Evolutionary conservation across 2,888 invertebrate genomes (phyloP).

Genomic region (Marronus borbonicus): DNA sequence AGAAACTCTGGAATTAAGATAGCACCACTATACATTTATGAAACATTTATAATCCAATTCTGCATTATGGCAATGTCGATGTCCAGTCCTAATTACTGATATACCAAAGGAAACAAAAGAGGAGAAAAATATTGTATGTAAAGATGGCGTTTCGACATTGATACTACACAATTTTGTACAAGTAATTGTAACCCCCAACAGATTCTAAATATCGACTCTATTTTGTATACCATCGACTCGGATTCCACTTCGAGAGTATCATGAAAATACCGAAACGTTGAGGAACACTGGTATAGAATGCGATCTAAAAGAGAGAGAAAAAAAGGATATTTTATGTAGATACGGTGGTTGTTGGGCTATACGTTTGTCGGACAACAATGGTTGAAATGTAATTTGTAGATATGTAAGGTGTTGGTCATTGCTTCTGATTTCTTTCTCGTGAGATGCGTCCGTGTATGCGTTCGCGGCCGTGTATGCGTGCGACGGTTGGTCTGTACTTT

Average conservation of each 20-base stretch:
- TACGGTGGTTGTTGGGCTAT: conserved; percentile 46
- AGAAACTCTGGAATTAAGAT: too few relatives aligned
- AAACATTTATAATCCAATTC: too few relatives aligned
- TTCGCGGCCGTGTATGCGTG: conserved; percentile 26
- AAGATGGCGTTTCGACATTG: too few relatives aligned
- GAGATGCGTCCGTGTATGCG: conserved; percentile 29
- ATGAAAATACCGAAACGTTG: conserved; percentile 38
- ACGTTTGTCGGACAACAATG: conserved; percentile 56
- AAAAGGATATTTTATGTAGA: conserved; percentile 52
- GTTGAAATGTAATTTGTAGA: conserved; percentile 65
- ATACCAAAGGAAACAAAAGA: too few relatives aligned
- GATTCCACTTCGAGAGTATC: conserved; percentile 8
- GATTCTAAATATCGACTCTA: conserved; percentile 1
- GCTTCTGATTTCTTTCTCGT: conserved; percentile 44
- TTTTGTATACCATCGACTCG: background rate
- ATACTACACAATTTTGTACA: background rate
- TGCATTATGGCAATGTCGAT: too few relatives aligned
- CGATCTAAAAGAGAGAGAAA: conserved; percentile 41
- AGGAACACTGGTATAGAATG: conserved; percentile 43
- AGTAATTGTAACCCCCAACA: background rate
- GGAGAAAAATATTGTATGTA: too few relatives aligned
- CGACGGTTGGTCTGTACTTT: conserved; percentile 14
- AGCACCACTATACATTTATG: too few relatives aligned
- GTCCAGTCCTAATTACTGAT: too few relatives aligned
- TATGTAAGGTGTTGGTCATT: conserved; percentile 60